Evolutionary conservation across 2,113 vertebrate species (phyloP).

Genomic region (Ptilonorhynchus violaceus): DNA sequence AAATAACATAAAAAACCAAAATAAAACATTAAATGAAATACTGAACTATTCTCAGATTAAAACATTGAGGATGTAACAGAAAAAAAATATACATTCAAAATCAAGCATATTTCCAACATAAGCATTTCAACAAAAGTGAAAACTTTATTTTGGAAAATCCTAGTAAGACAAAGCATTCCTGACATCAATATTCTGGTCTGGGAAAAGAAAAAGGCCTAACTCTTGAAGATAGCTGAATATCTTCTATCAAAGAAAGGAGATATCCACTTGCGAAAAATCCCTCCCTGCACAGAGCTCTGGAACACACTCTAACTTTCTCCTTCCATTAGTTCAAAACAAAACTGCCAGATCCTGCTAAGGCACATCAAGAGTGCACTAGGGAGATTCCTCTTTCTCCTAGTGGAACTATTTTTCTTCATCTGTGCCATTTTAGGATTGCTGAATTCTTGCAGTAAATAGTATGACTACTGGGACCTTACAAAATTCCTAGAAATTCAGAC

Average conservation of each 20-base stretch:
- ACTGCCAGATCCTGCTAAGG: background rate
- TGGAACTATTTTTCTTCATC: background rate
- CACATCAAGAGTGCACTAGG: rapidly evolving
- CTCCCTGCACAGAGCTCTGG: background rate
- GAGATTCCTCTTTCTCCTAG: background rate
- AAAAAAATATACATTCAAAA: background rate
- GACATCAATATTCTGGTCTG: background rate
- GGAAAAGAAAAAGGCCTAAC: background rate
- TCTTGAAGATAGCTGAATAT: background rate
- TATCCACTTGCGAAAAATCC: background rate
- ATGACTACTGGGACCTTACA: background rate
- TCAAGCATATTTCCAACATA: background rate
- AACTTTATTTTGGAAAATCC: background rate
- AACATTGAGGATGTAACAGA: background rate
- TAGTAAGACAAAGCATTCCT: background rate
- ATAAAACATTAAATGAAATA: background rate
- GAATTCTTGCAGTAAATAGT: background rate
- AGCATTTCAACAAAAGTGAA: background rate
- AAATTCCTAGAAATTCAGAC: background rate
- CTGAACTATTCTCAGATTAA: background rate
- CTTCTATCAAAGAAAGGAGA: background rate
- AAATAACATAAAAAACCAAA: background rate
- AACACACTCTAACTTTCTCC: background rate
- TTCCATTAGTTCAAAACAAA: background rate
- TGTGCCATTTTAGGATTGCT: background rate